Evolutionary conservation across 2,888 invertebrate genomes (phyloP).

Genomic region (Pycnomerus fuliginosus): DNA sequence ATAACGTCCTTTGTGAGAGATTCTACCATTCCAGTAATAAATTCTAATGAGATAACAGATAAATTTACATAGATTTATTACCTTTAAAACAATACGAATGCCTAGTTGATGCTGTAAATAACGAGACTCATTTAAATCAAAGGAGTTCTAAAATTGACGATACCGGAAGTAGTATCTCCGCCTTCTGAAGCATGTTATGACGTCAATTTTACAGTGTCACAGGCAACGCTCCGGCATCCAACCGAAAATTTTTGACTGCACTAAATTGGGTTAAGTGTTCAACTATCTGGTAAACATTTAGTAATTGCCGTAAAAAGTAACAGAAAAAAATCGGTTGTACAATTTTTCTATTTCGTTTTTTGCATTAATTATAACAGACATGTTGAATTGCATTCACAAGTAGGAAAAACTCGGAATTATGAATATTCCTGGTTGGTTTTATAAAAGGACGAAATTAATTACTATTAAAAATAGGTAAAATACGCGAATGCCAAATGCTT

Average conservation of each 20-base stretch:
- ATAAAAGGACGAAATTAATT: no score
- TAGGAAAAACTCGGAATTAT: no score
- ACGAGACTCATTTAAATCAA: slow-evolving; percentile 16
- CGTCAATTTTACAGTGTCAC: slow-evolving; percentile 16
- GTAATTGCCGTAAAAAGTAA: slow-evolving; percentile 12
- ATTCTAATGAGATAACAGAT: slow-evolving; percentile 8
- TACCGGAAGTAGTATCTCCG: slow-evolving; percentile 27
- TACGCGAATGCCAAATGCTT: no score
- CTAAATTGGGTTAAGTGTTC: slow-evolving; percentile 17
- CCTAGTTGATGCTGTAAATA: slow-evolving; percentile 7
- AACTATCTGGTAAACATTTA: slow-evolving; percentile 17
- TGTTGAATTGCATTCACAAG: no score
- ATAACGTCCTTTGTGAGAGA: slow-evolving; percentile 13
- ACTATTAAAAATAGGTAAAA: no score
- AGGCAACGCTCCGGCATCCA: slow-evolving; percentile 22
- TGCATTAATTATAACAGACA: no score
- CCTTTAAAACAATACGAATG: slow-evolving; percentile 9
- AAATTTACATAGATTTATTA: slow-evolving; percentile 14
- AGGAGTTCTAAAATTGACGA: slow-evolving; percentile 19
- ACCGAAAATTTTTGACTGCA: slow-evolving; percentile 14
- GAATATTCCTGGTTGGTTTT: no score
- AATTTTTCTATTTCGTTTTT: no score
- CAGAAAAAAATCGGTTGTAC: no score
- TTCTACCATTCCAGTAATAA: slow-evolving; percentile 10
- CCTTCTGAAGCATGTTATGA: slow-evolving; percentile 25